Evolutionary conservation across 2,888 invertebrate genomes (phyloP).

Genomic region (Ashinkailepas kermadecensis): DNA sequence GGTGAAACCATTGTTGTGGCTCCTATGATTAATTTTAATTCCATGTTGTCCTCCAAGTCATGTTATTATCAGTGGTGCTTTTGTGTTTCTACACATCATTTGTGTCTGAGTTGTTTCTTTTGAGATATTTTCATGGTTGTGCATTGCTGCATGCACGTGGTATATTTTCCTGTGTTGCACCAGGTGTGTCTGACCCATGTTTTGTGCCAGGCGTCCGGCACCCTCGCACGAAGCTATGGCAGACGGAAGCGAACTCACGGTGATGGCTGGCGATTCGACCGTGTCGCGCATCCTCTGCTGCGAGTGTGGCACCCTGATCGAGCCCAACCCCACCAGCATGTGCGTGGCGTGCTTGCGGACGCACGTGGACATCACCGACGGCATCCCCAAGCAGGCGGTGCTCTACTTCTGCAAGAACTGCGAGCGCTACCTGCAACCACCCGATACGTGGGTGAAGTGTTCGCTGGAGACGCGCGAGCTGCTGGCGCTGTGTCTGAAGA

Average conservation of each 20-base stretch:
- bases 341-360: constrained; percentile 88
- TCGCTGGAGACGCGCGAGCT: constrained; percentile 85
- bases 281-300: constrained; percentile 31
- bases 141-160: too few relatives aligned
- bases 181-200: too few relatives aligned
- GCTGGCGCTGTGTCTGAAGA: constrained; percentile 81
- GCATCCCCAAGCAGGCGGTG: constrained; percentile 86
- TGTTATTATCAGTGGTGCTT: too few relatives aligned
- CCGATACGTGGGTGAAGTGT: constrained; percentile 75
- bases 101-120: too few relatives aligned
- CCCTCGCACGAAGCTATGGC: too few relatives aligned
- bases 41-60: too few relatives aligned
- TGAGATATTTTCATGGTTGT: too few relatives aligned
- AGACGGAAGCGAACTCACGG: background rate
- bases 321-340: constrained; percentile 95
- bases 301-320: constrained; percentile 80
- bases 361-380: constrained; percentile 89
- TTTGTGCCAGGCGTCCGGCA: too few relatives aligned
- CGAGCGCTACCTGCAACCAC: constrained; percentile 90
- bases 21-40: too few relatives aligned
- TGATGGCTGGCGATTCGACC: background rate
- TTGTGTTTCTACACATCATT: too few relatives aligned
- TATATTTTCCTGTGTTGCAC: too few relatives aligned
- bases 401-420: constrained; percentile 87
- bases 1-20: too few relatives aligned